Conservation (phyloP, 2,888 invertebrate genomes). For the Nymphalis c-album region DNA sequence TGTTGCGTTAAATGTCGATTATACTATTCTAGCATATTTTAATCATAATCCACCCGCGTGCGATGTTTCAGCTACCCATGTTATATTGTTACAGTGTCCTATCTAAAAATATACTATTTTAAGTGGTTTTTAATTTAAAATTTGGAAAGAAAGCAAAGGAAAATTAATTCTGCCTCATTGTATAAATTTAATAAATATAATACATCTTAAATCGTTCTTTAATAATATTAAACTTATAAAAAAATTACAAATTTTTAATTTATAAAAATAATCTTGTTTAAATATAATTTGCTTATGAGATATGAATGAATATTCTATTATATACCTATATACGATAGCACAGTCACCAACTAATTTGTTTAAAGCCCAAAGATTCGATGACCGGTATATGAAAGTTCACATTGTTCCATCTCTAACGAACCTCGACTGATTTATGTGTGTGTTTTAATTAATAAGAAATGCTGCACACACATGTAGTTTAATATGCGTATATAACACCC, state of each 20-base stretch:
- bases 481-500: constrained; percentile 51
- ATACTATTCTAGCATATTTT: constrained; percentile 39
- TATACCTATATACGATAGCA: neutral
- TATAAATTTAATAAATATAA: too few species aligned
- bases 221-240: too few species aligned
- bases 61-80: neutral
- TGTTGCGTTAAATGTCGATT: constrained; percentile 19
- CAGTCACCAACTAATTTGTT: constrained; percentile 23
- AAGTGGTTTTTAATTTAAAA: too few species aligned
- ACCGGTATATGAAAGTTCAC: constrained; percentile 59
- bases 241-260: too few species aligned
- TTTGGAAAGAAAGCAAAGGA: too few species aligned
- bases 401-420: constrained; percentile 74
- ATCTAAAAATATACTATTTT: too few species aligned
- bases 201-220: too few species aligned
- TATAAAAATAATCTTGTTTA: too few species aligned
- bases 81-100: neutral
- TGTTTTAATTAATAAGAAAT: constrained; percentile 79
- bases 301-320: too few species aligned
- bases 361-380: constrained; percentile 41
- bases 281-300: too few species aligned
- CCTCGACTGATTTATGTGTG: constrained; percentile 78
- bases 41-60: constrained; percentile 10
- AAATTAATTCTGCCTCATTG: too few species aligned
- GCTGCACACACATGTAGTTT: constrained; percentile 58